A percentile compares a stretch with the other conserved stretches of the same genome.
Evolutionary conservation across 2,113 vertebrate genomes (phyloP).

Genomic region (Macquaria australasica): DNA sequence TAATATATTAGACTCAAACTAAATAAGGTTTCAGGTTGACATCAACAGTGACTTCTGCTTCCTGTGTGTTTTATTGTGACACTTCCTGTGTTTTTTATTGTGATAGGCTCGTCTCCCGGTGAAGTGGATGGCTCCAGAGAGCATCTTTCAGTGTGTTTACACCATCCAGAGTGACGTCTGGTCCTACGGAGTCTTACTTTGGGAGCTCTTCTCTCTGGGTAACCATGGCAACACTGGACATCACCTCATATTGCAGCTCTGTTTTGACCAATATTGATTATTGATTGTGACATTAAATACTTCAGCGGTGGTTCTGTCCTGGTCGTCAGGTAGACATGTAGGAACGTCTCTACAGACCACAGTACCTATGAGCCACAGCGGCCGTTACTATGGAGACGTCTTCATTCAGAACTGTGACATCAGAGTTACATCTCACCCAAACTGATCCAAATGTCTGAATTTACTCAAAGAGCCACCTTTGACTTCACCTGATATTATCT

Average conservation of each 20-base stretch:
- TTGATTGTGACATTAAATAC: neutral
- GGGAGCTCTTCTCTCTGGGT: conserved; percentile 99
- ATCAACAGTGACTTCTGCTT: neutral
- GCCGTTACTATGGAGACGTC: neutral
- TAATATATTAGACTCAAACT: too few species aligned
- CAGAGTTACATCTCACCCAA: neutral
- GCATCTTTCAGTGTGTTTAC: conserved; percentile 98
- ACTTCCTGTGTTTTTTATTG: conserved; percentile 14
- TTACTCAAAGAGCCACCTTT: neutral
- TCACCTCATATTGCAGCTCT: neutral
- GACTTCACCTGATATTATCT: neutral
- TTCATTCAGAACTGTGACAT: neutral
- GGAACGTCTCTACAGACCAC: neutral
- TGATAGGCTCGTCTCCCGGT: conserved; percentile 94
- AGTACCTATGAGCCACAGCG: neutral
- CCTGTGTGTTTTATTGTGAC: conserved; percentile 18
- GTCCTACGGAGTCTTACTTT: conserved; percentile 98
- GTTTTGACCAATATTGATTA: neutral
- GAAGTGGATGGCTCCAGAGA: conserved; percentile 99
- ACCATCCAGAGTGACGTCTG: conserved; percentile 97
- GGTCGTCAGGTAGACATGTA: neutral
- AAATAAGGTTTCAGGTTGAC: too few species aligned
- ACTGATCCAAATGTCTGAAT: neutral
- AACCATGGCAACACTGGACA: conserved; percentile 57
- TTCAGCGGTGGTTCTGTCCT: neutral